Conservation (phyloP, 2,888 invertebrate genomes). For the Ceramica pisi region DNA sequence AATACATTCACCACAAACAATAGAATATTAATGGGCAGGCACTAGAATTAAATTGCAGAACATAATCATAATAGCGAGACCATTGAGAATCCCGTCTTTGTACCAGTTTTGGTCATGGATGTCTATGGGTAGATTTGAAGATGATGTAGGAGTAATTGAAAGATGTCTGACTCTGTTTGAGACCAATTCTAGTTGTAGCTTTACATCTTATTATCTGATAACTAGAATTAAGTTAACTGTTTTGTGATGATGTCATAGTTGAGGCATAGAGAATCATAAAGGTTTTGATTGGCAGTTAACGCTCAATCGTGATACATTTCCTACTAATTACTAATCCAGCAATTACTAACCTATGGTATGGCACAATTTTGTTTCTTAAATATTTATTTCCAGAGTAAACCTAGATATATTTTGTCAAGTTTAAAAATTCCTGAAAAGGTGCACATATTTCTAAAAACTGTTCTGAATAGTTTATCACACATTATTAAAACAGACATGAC, state of each 20-base stretch:
- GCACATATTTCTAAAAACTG: conserved; percentile 44
- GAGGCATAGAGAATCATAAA: background rate
- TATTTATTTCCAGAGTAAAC: conserved; percentile 14
- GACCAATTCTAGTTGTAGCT: background rate
- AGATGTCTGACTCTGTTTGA: background rate
- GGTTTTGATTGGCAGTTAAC: conserved; percentile 5
- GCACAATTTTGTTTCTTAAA: conserved; percentile 1
- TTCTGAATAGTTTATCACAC: conserved; percentile 78
- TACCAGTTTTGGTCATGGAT: conserved; percentile 8
- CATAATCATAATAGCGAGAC: background rate
- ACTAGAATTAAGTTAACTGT: conserved; percentile 32
- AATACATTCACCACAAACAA: conserved; percentile 15
- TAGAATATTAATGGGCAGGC: conserved; percentile 1
- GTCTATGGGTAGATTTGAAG: conserved; percentile 6
- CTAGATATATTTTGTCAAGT: conserved; percentile 20
- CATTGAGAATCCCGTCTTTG: conserved; percentile 14
- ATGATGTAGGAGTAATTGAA: background rate
- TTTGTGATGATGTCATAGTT: conserved; percentile 48
- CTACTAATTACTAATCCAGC: background rate
- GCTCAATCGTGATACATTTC: conserved; percentile 6
- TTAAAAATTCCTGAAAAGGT: conserved; percentile 14
- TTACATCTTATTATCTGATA: conserved; percentile 8
- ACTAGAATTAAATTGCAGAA: conserved; percentile 17
- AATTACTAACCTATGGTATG: background rate
- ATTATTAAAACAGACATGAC: conserved; percentile 43